phyloP scores from a whole-genome alignment of 2,888 invertebrate genomes.

The Nymphalis c-album region DNA sequence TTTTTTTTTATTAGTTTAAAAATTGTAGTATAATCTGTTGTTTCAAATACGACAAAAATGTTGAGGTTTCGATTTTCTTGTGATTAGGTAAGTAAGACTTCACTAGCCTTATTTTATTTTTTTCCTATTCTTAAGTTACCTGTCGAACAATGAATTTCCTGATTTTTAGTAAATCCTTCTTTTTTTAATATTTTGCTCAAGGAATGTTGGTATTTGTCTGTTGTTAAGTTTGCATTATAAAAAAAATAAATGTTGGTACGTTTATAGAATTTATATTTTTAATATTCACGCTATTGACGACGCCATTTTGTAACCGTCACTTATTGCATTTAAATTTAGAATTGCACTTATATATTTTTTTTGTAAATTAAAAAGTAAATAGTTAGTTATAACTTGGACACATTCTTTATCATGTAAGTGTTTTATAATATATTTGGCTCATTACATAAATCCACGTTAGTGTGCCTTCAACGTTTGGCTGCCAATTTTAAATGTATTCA shows the following conservation, averaged over 20 bases:
- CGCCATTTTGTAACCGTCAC: conserved; percentile 42
- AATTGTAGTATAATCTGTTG: conserved; percentile 55
- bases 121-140: conserved; percentile 46
- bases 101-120: conserved; percentile 26
- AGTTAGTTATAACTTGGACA: conserved; percentile 24
- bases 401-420: conserved; percentile 44
- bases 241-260: conserved; percentile 43
- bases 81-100: conserved; percentile 22
- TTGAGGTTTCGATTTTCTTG: conserved; percentile 37
- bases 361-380: conserved; percentile 45
- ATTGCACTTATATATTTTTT: conserved; percentile 42
- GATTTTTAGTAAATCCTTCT: conserved; percentile 41
- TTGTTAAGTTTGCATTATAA: conserved; percentile 46
- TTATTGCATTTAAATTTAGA: conserved; percentile 39
- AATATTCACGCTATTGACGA: conserved; percentile 34
- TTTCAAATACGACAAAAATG: conserved; percentile 45
- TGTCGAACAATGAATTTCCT: conserved; percentile 63
- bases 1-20: conserved; percentile 45
- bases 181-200: conserved; percentile 62
- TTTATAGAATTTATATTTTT: conserved; percentile 38
- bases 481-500: conserved; percentile 53
- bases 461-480: conserved; percentile 67
- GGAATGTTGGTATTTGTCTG: conserved; percentile 59
- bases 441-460: conserved; percentile 42
- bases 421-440: conserved; percentile 30